phyloP scores from a whole-genome alignment of 1,140 invertebrate species.

The Tetragonula clypearis region DNA sequence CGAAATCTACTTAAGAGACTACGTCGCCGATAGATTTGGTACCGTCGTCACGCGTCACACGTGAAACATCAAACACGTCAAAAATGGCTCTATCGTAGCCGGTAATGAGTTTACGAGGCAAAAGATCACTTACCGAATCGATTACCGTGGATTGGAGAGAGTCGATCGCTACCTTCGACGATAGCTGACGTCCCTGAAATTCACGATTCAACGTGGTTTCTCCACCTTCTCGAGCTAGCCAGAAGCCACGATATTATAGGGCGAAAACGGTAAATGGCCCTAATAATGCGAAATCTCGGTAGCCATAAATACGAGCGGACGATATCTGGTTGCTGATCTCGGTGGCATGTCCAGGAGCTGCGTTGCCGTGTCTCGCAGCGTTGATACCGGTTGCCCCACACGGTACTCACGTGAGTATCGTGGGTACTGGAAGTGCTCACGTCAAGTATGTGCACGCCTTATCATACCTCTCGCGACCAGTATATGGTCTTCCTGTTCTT shows the following conservation, averaged over 20 bases:
- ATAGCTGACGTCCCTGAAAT: constrained; percentile 45
- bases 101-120: no score
- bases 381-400: constrained; percentile 71
- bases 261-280: constrained; percentile 77
- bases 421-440: constrained; percentile 66
- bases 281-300: constrained; percentile 80
- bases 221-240: constrained; percentile 41
- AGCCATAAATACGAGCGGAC: constrained; percentile 77
- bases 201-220: constrained; percentile 55
- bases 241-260: constrained; percentile 70
- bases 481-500: constrained; percentile 67
- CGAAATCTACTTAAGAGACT: neutral
- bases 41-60: neutral
- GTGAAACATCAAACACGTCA: neutral
- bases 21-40: neutral
- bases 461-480: constrained; percentile 56
- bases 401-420: constrained; percentile 61
- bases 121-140: neutral
- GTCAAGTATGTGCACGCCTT: constrained; percentile 68
- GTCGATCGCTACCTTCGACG: neutral
- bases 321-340: constrained; percentile 74
- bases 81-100: constrained; percentile 6
- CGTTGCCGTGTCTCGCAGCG: constrained; percentile 78
- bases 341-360: constrained; percentile 79
- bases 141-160: neutral